Evolutionary conservation across 2,888 invertebrate genomes (phyloP).

Genomic region (Drosophila tripunctata): DNA sequence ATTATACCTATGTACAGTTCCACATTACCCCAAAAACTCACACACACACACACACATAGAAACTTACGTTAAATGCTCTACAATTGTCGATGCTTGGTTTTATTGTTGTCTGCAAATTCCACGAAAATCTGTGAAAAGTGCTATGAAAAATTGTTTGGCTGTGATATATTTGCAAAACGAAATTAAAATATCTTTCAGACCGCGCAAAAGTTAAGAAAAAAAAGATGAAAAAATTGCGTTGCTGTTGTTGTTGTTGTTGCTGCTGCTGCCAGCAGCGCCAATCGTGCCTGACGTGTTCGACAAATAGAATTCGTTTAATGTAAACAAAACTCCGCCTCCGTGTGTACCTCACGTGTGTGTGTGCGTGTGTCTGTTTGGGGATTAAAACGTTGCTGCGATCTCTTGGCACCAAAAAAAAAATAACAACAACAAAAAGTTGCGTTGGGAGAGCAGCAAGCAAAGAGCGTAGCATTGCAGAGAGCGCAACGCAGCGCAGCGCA

Average conservation of each 20-base stretch:
- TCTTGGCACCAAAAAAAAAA: conserved; percentile 38
- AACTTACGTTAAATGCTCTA: conserved; percentile 51
- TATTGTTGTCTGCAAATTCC: conserved; percentile 57
- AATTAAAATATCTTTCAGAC: conserved; percentile 81
- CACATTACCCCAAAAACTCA: conserved; percentile 21
- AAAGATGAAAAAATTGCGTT: conserved; percentile 25
- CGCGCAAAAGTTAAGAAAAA: conserved; percentile 45
- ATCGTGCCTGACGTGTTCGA: conserved; percentile 75
- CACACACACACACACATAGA: conserved; percentile 1
- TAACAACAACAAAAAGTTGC: conserved; percentile 11
- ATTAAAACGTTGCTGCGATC: conserved; percentile 69
- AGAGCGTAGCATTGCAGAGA: conserved; percentile 4
- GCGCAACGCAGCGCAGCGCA: conserved; percentile 33
- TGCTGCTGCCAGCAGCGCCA: conserved; percentile 52
- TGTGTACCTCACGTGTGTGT: conserved; percentile 34
- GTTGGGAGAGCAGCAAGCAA: conserved; percentile 32
- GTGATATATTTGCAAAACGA: conserved; percentile 50
- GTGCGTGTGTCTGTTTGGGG: conserved; percentile 46
- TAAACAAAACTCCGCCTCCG: conserved; percentile 84
- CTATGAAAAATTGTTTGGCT: conserved; percentile 43
- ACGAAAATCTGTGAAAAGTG: conserved; percentile 65
- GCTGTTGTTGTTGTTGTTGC: conserved; percentile 27
- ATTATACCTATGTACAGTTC: conserved; percentile 6
- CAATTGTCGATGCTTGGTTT: conserved; percentile 31
- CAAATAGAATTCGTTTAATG: conserved; percentile 80